Percentiles rank a stretch among this genome's conserved stretches.
phyloP scores from a whole-genome alignment of 1,140 invertebrate species.

The Ceratitis capitata region DNA sequence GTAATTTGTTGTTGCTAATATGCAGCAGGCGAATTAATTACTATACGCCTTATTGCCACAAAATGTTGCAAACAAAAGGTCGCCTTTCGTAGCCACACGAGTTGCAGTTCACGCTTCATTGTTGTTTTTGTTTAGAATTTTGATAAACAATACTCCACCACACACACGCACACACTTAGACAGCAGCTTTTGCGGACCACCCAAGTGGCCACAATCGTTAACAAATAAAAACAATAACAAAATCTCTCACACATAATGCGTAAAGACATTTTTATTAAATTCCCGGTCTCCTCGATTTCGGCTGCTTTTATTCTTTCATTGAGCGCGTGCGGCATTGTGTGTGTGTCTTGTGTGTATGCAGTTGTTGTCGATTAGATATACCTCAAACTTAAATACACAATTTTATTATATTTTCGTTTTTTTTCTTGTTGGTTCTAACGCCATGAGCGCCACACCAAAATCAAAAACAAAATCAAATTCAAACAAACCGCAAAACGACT shows the following conservation, averaged over 20 bases:
- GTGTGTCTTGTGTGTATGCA: not conserved
- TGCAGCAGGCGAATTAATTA: not conserved
- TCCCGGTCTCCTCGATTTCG: not conserved
- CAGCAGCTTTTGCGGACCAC: not conserved
- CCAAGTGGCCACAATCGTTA: not conserved
- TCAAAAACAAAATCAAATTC: not conserved
- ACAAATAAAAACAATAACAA: not conserved
- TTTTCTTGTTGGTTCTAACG: not conserved
- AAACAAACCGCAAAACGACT: conserved; percentile 20
- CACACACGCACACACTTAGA: not conserved
- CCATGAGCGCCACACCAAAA: not conserved
- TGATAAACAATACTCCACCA: not conserved
- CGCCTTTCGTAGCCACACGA: not conserved
- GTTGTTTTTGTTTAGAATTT: not conserved
- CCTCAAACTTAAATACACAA: not conserved
- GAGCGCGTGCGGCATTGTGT: not conserved
- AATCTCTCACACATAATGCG: not conserved
- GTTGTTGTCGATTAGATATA: not conserved
- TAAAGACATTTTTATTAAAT: conserved; percentile 15
- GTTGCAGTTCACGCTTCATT: not conserved
- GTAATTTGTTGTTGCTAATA: conserved; percentile 16
- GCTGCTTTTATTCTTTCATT: not conserved
- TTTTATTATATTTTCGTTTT: not conserved
- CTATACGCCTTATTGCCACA: not conserved
- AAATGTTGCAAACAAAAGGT: not conserved